Percentiles rank a stretch among this genome's conserved stretches.
phyloP scores from a whole-genome alignment of 1,140 invertebrate species.

The Drosophila suzukii region DNA sequence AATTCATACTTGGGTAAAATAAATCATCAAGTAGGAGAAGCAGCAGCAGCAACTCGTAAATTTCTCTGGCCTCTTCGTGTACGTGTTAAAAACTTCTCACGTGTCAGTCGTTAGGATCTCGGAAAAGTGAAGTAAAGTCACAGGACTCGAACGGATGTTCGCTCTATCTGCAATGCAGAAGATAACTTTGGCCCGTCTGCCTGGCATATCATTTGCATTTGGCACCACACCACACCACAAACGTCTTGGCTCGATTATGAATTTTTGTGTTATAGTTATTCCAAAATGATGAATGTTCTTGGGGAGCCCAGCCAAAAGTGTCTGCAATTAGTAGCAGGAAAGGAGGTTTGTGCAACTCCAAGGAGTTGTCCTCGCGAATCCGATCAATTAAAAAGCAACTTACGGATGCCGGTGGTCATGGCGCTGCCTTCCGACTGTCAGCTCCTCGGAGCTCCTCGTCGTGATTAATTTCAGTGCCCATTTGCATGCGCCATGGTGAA shows the following conservation, averaged over 20 bases:
- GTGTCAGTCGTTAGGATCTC: constrained; percentile 69
- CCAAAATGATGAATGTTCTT: constrained; percentile 53
- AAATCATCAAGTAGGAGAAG: constrained; percentile 46
- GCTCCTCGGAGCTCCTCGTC: constrained; percentile 35
- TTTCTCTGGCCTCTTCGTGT: constrained; percentile 49
- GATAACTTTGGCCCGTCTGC: constrained; percentile 32
- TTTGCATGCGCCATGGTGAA: constrained; percentile 67
- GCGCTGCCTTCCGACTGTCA: constrained; percentile 28
- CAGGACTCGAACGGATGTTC: constrained; percentile 41
- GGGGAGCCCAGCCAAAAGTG: constrained; percentile 15
- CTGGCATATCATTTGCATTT: constrained; percentile 57
- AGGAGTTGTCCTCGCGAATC: constrained; percentile 23
- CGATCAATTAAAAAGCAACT: constrained; percentile 69
- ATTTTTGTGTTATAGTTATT: constrained; percentile 22
- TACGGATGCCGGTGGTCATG: constrained; percentile 43
- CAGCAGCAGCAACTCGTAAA: constrained; percentile 41
- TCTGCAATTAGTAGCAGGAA: constrained; percentile 68
- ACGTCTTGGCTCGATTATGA: constrained; percentile 51
- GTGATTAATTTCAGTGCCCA: constrained; percentile 74
- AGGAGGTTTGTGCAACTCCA: constrained; percentile 4
- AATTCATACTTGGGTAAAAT: constrained; percentile 54
- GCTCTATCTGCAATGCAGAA: constrained; percentile 72
- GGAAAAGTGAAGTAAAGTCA: constrained; percentile 33
- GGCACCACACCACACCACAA: background rate
- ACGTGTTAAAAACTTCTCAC: constrained; percentile 70